These are phyloP conservation scores for Falco biarmicus DNA, from an alignment of 2,797 vertebrate species.

Conservation along the genomic window DNA sequence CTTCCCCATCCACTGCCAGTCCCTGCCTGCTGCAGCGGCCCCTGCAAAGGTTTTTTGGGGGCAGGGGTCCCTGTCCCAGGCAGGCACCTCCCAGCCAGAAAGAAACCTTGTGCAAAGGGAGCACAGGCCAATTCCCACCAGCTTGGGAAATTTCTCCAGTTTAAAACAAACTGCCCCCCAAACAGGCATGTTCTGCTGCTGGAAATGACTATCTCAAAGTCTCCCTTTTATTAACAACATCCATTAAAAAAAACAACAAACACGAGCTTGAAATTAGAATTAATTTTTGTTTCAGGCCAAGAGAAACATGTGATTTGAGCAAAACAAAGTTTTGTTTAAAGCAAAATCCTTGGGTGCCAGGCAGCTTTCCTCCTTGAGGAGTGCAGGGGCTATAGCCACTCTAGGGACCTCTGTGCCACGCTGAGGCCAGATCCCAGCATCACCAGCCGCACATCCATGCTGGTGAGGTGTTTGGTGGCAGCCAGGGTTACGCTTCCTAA, in stretches of 20 bases:
- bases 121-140: not conserved
- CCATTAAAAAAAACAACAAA: not conserved
- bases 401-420: not conserved
- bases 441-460: accelerated
- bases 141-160: not conserved
- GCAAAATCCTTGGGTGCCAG: not conserved
- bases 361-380: not conserved
- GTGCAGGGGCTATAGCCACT: not conserved
- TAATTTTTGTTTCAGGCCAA: slow-evolving; percentile 3
- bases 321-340: slow-evolving; percentile 3
- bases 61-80: not conserved
- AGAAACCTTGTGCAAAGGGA: not conserved
- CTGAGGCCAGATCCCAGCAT: not conserved
- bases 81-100: not conserved
- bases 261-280: not conserved
- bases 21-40: not conserved
- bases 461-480: accelerated
- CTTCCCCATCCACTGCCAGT: not conserved
- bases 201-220: not conserved
- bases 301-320: not conserved
- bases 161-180: slow-evolving; percentile 14
- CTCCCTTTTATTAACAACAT: slow-evolving; percentile 27
- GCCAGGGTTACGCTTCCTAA: accelerated
- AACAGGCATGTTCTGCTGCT: slow-evolving; percentile 32
- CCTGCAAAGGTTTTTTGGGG: not conserved